Conservation (phyloP, 2,113 vertebrate genomes). For the Periophthalmus modestus region DNA sequence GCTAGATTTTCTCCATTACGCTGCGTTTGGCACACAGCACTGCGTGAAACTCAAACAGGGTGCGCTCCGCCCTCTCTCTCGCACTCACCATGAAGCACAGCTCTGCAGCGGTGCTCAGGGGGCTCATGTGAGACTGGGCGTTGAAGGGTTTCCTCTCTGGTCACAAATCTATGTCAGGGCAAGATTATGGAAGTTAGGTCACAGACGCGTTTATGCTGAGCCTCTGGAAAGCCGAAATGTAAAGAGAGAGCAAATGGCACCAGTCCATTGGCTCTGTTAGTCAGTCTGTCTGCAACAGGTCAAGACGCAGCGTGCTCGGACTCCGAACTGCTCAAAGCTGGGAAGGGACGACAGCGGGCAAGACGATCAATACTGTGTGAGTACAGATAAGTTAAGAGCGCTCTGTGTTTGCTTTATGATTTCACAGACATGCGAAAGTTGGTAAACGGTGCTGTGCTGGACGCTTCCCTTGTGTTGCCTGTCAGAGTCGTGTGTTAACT, state of each 20-base stretch:
- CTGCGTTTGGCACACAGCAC: too few relatives aligned
- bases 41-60: too few relatives aligned
- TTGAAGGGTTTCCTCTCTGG: neutral
- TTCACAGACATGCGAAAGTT: neutral
- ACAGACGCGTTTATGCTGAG: neutral
- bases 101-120: too few relatives aligned
- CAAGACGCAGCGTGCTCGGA: neutral
- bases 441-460: neutral
- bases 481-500: neutral
- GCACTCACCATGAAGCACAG: too few relatives aligned
- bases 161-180: neutral
- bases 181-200: neutral
- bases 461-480: neutral
- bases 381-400: neutral
- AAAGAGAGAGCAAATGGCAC: neutral
- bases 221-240: neutral
- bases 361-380: slow-evolving; percentile 11
- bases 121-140: neutral
- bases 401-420: neutral
- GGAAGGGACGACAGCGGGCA: neutral
- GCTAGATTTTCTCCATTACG: too few relatives aligned
- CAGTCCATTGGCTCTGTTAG: neutral
- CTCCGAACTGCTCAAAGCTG: neutral
- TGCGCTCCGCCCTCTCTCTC: too few relatives aligned
- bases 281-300: neutral